Evolutionary conservation across 1,140 invertebrate genomes (phyloP).

Genomic region (Plodia interpunctella): DNA sequence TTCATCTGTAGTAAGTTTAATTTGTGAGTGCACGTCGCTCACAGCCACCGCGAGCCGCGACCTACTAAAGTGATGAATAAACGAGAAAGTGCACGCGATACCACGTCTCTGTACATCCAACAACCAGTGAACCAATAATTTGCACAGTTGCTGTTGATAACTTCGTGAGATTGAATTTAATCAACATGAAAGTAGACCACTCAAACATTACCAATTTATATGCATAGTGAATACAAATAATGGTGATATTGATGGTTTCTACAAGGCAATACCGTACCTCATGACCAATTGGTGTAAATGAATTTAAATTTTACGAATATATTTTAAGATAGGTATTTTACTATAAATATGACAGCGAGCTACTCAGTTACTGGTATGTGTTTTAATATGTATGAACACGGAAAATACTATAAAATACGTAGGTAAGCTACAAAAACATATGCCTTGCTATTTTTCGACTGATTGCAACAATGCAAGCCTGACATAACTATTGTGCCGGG

Average conservation of each 20-base stretch:
- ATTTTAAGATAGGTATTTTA: no score
- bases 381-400: no score
- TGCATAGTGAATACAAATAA: background rate
- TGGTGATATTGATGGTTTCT: no score
- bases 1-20: background rate
- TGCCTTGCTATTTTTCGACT: no score
- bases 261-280: no score
- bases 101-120: conserved; percentile 25
- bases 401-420: no score
- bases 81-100: conserved; percentile 46
- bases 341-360: no score
- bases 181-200: background rate
- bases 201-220: conserved; percentile 16
- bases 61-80: conserved; percentile 51
- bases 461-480: background rate
- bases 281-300: no score
- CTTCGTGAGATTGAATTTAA: background rate
- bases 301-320: no score
- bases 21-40: conserved; percentile 19
- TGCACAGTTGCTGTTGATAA: background rate
- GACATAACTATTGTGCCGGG: conserved; percentile 9
- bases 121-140: conserved; percentile 31
- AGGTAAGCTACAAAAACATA: no score
- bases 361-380: no score
- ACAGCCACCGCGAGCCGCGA: conserved; percentile 22